Evolutionary conservation across 1,140 invertebrate species (phyloP), one percentile per base, ranked within the genome.

Genomic region (Aphis craccivora): DNA sequence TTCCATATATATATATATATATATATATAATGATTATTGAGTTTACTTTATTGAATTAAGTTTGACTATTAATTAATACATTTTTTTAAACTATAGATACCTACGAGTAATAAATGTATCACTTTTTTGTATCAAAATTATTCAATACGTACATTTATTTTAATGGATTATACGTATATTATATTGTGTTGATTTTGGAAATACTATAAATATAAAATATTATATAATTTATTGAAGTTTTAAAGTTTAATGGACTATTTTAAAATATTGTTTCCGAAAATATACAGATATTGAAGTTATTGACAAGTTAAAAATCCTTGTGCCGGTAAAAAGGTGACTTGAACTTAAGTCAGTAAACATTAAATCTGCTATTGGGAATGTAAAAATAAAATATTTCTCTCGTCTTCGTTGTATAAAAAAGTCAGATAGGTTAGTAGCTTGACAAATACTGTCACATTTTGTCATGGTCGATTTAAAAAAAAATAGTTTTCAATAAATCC

Each of bases 391-490:
- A 76, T 76, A 76, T n/a, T 76, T 76, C 60, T 76, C 4, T 67
- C 60, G n/a, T 30, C 14, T 67, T n/a, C 60, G 30, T 67, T n/a
- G 60, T n/a, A 67, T 67, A 76, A 76, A 76, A n/a, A 76, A 76
- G 14, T n/a, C 14, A n/a, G 60, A 76, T n/a, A 76, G 30, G 60
- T 67, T 67, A 67, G 55, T 9, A 67, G 60, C 30, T 76, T n/a
- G 60, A 76, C 60, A 76, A 76, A 76, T 76, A n/a, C 60, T n/a
- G 14, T n/a, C 60, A 76, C 60, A 76, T 76, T 76, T 76, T 76
- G 60, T 67, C 30, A 76, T n/a, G 60, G 60, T 67, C 60, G 60
- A 76, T 76, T 76, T 76, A 76, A n/a, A 76, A 76, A 76, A 76
- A 76, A 14, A 76, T 76, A 11, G 60, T 76, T 76, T 76, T n/a